Evolutionary conservation across 1,140 invertebrate species (phyloP), one percentile per base, ranked within the genome.

Genomic region (Diachasma alloeum): DNA sequence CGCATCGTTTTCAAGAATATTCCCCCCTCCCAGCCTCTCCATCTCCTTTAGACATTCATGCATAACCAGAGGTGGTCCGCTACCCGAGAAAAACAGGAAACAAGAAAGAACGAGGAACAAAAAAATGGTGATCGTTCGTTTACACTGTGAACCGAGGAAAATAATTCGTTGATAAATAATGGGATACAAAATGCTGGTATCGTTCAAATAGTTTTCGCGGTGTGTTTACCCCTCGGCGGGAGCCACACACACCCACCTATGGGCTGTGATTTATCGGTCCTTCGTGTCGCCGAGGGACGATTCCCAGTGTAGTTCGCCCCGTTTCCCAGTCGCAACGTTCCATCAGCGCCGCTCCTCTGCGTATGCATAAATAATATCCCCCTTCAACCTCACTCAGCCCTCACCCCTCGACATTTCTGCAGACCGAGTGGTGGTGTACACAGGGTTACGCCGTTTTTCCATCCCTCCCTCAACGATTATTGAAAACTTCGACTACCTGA

Each of bases 131-230:
- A 44, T 15, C 24, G 15, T 46, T 39, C n/a, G 22, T 24, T 19
- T 8, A 46, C 15, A 26, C 26, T 74, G n/a, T n/a, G 53, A 66
- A 63, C 31, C 2, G 31, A 3, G 0, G 15, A 70, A 76, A 72
- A 72, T 76, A 76, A 76, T 76, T 76, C 53, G 75, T 67, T 70
- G 70, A 53, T 17, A 76, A 76, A 76, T 76, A 72, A 76, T 76
- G 75, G 75, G 53, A 76, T 66, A 76, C 69, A 76, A 76, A 76
- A 76, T 76, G 26, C 15, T 39, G 68, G 46, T 24, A 71, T 39
- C 24, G 44, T 26, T 76, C 22, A 69, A 76, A 76, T 63, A 37
- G 48, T 63, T 72, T 72, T 66, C 44, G 66, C 36, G 66, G 66
- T 71, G 68, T 70, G 37, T 48, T 42, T 70, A 69, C 13, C 59